Evolutionary conservation across 2,888 invertebrate species (phyloP).

Genomic region (Plemyria rubiginata): DNA sequence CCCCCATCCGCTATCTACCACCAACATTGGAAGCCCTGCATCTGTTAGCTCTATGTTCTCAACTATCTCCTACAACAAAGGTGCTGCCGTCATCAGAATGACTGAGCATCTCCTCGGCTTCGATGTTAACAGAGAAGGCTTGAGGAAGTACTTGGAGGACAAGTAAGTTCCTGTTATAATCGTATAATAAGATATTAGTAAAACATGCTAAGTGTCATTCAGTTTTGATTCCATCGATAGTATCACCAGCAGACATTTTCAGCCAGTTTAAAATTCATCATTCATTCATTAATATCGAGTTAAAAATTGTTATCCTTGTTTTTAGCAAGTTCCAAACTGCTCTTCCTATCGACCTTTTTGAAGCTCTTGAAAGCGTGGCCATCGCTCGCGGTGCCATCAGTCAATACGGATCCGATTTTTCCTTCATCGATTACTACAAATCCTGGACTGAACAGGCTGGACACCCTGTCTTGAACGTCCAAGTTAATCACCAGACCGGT

Average conservation of each 20-base stretch:
- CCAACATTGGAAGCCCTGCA: constrained; percentile 80
- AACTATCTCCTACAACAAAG: constrained; percentile 88
- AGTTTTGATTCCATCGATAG: too few relatives aligned
- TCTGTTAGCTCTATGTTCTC: constrained; percentile 87
- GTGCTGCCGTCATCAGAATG: constrained; percentile 88
- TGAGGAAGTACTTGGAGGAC: constrained; percentile 81
- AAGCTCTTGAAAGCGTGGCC: constrained; percentile 67
- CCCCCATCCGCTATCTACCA: constrained; percentile 85
- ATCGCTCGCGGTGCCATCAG: constrained; percentile 53
- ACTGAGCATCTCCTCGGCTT: constrained; percentile 86
- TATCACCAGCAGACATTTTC: too few relatives aligned
- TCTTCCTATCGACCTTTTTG: constrained; percentile 79
- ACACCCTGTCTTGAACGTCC: constrained; percentile 85
- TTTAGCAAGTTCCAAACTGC: constrained; percentile 69
- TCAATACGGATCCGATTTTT: constrained; percentile 66
- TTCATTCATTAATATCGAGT: too few relatives aligned
- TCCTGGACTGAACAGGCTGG: constrained; percentile 85
- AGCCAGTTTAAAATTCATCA: too few relatives aligned
- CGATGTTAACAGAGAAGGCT: constrained; percentile 77
- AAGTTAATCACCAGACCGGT: constrained; percentile 72
- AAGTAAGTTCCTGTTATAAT: constrained; percentile 67
- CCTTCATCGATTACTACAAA: constrained; percentile 69
- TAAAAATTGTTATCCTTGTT: constrained; percentile 4
- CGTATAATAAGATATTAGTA: not conserved
- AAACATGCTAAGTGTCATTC: too few relatives aligned